phyloP scores from a whole-genome alignment of 2,797 vertebrate genomes.

The Enteromius viviparus region DNA sequence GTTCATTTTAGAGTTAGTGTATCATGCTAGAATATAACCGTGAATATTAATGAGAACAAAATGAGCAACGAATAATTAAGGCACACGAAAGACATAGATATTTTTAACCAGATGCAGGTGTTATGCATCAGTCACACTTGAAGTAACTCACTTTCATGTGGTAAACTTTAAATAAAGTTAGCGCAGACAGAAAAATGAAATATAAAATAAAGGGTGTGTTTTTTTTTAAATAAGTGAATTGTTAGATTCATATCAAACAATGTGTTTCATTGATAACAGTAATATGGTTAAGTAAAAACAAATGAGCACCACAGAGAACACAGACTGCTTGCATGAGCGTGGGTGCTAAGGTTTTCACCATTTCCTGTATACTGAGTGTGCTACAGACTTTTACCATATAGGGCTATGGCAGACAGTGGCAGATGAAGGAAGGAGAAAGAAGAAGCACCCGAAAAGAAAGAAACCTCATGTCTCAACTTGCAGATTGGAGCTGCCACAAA shows the following conservation, averaged over 20 bases:
- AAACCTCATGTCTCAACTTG: constrained; percentile 71
- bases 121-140: constrained; percentile 18
- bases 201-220: background rate
- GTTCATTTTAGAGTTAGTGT: background rate
- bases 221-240: background rate
- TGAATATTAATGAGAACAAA: constrained; percentile 7
- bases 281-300: constrained; percentile 10
- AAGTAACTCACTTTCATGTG: background rate
- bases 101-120: constrained; percentile 3
- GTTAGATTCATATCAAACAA: background rate
- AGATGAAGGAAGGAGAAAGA: constrained; percentile 66
- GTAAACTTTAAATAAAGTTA: constrained; percentile 8
- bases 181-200: background rate
- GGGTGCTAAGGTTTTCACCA: constrained; percentile 56
- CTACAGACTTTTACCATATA: constrained; percentile 74
- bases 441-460: constrained; percentile 57
- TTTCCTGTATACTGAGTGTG: constrained; percentile 68
- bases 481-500: constrained; percentile 48
- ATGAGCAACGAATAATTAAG: background rate
- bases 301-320: constrained; percentile 7
- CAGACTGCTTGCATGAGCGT: constrained; percentile 29
- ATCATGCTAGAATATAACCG: background rate
- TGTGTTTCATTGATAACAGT: background rate
- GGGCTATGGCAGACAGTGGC: constrained; percentile 63
- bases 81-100: background rate